phyloP scores from a whole-genome alignment of 2,888 invertebrate genomes.

The Lochmaea crataegi region DNA sequence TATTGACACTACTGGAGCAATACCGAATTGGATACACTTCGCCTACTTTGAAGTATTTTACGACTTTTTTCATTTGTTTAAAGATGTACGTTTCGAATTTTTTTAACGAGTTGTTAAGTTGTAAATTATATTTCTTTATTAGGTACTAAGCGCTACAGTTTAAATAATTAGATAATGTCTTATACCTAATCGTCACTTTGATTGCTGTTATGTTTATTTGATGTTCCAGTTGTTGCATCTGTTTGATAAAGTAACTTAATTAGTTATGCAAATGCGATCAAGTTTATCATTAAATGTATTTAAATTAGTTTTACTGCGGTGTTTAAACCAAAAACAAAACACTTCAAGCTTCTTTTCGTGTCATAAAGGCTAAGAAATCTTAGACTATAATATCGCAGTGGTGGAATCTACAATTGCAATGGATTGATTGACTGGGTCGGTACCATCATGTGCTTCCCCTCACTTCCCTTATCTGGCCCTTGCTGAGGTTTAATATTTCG shows the following conservation, averaged over 20 bases:
- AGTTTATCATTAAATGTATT: no score
- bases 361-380: no score
- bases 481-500: no score
- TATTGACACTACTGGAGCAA: slow-evolving; percentile 44
- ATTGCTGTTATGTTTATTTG: not conserved
- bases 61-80: slow-evolving; percentile 25
- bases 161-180: not conserved
- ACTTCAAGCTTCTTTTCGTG: no score
- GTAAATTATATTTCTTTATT: slow-evolving; percentile 29
- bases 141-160: not conserved
- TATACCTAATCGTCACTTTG: not conserved
- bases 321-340: no score
- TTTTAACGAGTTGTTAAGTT: slow-evolving; percentile 29
- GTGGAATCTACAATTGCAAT: no score
- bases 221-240: not conserved
- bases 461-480: no score
- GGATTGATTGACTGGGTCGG: no score
- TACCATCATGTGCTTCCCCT: no score
- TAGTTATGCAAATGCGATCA: not conserved
- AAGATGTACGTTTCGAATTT: slow-evolving; percentile 25
- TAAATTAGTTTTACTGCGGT: no score
- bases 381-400: no score
- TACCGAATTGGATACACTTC: slow-evolving; percentile 31
- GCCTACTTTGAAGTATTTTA: slow-evolving; percentile 38
- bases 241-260: not conserved